Evolutionary conservation across 2,797 vertebrate genomes (phyloP), one percentile per base, ranked within the genome.

Genomic region (Graptemys geographica): DNA sequence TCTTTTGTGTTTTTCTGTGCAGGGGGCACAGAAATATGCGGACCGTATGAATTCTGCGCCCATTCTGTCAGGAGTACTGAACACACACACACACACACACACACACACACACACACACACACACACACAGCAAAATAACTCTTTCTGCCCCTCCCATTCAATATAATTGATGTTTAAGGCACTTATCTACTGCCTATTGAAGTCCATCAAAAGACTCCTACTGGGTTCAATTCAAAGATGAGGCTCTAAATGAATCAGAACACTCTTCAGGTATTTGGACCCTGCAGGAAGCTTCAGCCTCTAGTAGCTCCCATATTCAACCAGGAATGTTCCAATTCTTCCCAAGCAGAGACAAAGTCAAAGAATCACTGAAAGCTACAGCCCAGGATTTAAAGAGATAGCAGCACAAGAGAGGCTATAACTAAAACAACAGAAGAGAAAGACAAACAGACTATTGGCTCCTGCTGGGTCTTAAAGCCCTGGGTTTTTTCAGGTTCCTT

Each of bases 81-180:
- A 53, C 53, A 13, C 44, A 47, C 41, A 41, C n/a, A 4, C 0
- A 51, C 16, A 37, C 27, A 25, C 57, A 62, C 31, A 12, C 1
- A 12, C 1, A 21, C 2, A 31, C 0, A 69, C 8, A 47, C 76
- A 79, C 44, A 51, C 16, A n/a, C n/a, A n/a, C n/a, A n/a, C n/a
- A 79, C 6, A 51, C 15, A 62, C 28, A 33, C 2, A 31, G 13
- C 28, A 65, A 65, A 15, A 65, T n/a, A n/a, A n/a, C 33, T 21
- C 62, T 37, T 69, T 69, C 65, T 69, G 19, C 18, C n/a, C 9
- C 65, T 37, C 65, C 33, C 18, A 21, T 69, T 69, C n/a, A 37
- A 69, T 37, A 69, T 2, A 69, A 37, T 21, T 37, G 33, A 21
- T 69, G 33, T 69, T 69, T 69, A 69, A 79, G 33, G 31, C 33